phyloP scores from a whole-genome alignment of 2,888 invertebrate genomes.

The Microplitis manilae region DNA sequence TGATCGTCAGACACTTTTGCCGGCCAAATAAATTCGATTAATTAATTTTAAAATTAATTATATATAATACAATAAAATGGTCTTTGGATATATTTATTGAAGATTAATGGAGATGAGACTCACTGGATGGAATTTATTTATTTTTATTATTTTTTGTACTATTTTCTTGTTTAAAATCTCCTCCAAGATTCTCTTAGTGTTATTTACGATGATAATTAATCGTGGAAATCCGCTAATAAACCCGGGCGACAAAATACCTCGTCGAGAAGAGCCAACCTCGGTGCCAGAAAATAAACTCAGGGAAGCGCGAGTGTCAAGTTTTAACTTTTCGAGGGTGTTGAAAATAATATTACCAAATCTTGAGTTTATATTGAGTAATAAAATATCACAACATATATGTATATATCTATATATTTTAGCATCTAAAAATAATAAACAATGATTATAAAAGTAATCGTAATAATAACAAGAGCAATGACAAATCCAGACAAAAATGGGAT shows the following conservation, averaged over 20 bases:
- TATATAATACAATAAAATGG: too few species aligned
- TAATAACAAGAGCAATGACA: neutral
- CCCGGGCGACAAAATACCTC: conserved; percentile 19
- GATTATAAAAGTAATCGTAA: conserved; percentile 13
- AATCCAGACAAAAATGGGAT: neutral
- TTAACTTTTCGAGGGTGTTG: conserved; percentile 28
- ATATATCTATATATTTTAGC: too few species aligned
- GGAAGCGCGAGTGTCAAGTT: conserved; percentile 28
- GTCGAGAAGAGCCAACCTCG: neutral
- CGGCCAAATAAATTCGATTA: too few species aligned
- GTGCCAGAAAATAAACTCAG: conserved; percentile 32
- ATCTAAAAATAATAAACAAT: conserved; percentile 8
- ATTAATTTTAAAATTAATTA: too few species aligned
- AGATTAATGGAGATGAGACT: too few species aligned
- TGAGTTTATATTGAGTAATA: conserved; percentile 21
- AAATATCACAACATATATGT: neutral
- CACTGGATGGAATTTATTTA: neutral
- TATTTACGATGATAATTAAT: conserved; percentile 59
- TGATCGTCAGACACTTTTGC: too few species aligned
- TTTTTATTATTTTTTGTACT: conserved; percentile 8
- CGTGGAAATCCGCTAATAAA: conserved; percentile 57
- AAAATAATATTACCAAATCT: neutral
- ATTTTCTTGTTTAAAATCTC: conserved; percentile 14
- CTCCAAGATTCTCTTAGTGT: conserved; percentile 38
- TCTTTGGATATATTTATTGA: too few species aligned